Conservation (phyloP, 1,140 invertebrate genomes). For the Uloborus diversus region DNA sequence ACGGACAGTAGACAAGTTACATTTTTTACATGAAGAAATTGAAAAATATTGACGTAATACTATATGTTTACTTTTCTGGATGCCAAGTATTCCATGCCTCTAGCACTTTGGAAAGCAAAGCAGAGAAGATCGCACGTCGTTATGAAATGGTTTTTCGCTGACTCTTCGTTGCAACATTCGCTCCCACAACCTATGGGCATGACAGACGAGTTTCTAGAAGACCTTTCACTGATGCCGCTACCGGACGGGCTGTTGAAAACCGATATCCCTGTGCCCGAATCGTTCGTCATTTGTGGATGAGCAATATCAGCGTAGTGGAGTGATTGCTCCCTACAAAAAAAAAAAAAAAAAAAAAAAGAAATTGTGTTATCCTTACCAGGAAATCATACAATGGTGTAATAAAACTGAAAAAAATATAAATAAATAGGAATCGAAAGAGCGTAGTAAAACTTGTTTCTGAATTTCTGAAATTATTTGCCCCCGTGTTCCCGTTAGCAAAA, state of each 20-base stretch:
- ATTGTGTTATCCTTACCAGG: neutral
- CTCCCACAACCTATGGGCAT: too few species aligned
- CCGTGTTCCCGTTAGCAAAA: too few species aligned
- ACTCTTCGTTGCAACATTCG: conserved; percentile 7
- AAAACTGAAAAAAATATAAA: too few species aligned
- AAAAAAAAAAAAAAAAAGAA: too few species aligned
- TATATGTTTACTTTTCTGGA: conserved; percentile 59
- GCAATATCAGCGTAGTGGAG: conserved; percentile 39
- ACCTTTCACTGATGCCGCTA: conserved; percentile 6
- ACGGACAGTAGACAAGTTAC: too few species aligned
- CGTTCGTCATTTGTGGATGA: neutral
- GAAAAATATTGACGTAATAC: too few species aligned
- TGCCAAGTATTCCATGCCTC: conserved; percentile 62
- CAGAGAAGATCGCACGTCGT: conserved; percentile 60
- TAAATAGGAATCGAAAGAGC: too few species aligned
- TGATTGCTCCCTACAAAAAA: conserved; percentile 29
- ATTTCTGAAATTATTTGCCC: too few species aligned
- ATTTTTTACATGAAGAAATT: too few species aligned
- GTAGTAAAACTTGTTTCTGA: too few species aligned
- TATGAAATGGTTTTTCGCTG: conserved; percentile 11
- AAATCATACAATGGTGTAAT: too few species aligned
- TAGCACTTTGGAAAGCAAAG: conserved; percentile 61
- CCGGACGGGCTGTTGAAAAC: conserved; percentile 7
- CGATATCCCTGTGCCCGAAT: conserved; percentile 33
- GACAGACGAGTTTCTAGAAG: neutral